Percentiles rank a stretch among this genome's conserved stretches.
Evolutionary conservation across 1,140 invertebrate species (phyloP).

Genomic region (Trichonephila inaurata): DNA sequence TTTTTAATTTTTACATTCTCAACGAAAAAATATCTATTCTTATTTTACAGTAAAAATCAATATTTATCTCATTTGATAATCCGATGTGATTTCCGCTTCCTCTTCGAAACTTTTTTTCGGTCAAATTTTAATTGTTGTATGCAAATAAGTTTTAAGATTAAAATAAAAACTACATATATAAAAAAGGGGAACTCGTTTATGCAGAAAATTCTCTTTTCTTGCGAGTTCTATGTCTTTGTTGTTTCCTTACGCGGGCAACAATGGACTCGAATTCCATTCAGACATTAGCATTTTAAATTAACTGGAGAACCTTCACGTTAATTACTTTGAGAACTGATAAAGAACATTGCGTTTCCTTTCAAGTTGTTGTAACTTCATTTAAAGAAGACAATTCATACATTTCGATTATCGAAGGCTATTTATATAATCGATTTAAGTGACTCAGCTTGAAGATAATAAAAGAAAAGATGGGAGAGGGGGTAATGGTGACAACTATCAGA

Average conservation of each 20-base stretch:
- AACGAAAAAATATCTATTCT: too few relatives aligned
- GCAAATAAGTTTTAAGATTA: slow-evolving; percentile 29
- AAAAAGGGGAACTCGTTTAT: slow-evolving; percentile 40
- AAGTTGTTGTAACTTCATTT: slow-evolving; percentile 54
- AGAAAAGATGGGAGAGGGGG: background rate
- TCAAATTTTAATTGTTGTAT: background rate
- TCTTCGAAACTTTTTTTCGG: background rate
- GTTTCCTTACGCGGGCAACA: slow-evolving; percentile 7
- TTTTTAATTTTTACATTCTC: too few relatives aligned
- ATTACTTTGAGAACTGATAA: slow-evolving; percentile 65
- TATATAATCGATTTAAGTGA: slow-evolving; percentile 53
- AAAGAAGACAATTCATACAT: slow-evolving; percentile 36
- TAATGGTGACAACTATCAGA: background rate
- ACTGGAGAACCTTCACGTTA: slow-evolving; percentile 47
- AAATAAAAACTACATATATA: background rate
- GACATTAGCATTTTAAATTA: slow-evolving; percentile 64
- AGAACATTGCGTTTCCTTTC: slow-evolving; percentile 43
- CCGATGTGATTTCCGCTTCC: background rate
- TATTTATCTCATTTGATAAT: background rate
- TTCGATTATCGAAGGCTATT: slow-evolving; percentile 55
- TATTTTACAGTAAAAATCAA: background rate
- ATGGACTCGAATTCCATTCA: slow-evolving; percentile 29
- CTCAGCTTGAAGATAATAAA: background rate
- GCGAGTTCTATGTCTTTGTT: background rate
- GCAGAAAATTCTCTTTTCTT: slow-evolving; percentile 44